Evolutionary conservation across 2,113 vertebrate genomes (phyloP).

Genomic region (Mungos mungo): DNA sequence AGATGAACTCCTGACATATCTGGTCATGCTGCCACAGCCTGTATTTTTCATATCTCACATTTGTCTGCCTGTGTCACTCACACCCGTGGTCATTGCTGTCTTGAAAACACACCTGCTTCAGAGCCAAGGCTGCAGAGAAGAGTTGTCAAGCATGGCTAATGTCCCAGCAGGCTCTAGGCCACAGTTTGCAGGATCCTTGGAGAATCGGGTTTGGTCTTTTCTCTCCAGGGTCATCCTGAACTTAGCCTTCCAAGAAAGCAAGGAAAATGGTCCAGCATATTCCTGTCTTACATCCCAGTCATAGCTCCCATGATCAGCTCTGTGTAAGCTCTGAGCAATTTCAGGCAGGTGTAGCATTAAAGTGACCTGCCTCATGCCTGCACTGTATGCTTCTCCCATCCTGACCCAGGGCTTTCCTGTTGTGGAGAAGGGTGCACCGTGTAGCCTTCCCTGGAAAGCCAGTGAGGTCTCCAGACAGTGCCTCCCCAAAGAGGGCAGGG

Average conservation of each 20-base stretch:
- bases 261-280: not conserved
- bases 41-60: constrained; percentile 64
- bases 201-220: not conserved
- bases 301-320: not conserved
- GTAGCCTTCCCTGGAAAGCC: too few relatives aligned
- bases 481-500: too few relatives aligned
- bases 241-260: not conserved
- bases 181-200: not conserved
- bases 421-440: too few relatives aligned
- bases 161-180: not conserved
- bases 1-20: constrained; percentile 45
- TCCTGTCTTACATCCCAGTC: not conserved
- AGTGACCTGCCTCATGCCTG: not conserved
- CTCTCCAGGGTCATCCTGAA: constrained; percentile 26
- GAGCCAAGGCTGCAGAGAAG: constrained; percentile 21
- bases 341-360: not conserved
- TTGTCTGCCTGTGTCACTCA: constrained; percentile 53
- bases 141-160: constrained; percentile 31
- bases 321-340: not conserved
- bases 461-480: too few relatives aligned
- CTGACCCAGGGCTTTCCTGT: not conserved
- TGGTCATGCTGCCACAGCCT: constrained; percentile 28
- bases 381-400: not conserved
- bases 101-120: constrained; percentile 64
- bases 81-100: not conserved